A percentile compares a stretch with the other conserved stretches of the same genome.
phyloP scores from a whole-genome alignment of 2,113 vertebrate genomes.

The Protobothrops flavoviridis region DNA sequence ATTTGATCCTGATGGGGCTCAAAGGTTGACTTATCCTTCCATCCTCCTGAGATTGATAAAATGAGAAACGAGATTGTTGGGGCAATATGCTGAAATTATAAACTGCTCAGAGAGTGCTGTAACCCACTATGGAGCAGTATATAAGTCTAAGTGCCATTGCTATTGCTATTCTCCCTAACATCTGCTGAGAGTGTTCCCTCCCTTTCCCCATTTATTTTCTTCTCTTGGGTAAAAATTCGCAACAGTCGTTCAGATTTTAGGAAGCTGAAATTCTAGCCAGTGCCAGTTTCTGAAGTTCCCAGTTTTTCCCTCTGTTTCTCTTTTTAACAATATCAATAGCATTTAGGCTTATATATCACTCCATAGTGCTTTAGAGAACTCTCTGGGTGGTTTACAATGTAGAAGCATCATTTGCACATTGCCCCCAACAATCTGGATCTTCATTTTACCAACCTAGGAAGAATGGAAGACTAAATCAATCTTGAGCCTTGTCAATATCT shows the following conservation, averaged over 20 bases:
- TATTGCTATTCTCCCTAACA: background rate
- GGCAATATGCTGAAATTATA: background rate
- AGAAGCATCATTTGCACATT: background rate
- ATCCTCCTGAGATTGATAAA: background rate
- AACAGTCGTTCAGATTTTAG: background rate
- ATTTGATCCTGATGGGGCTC: background rate
- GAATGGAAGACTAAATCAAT: background rate
- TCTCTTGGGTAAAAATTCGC: background rate
- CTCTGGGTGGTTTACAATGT: too few relatives aligned
- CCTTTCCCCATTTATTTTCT: background rate
- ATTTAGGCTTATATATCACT: background rate
- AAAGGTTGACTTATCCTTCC: background rate
- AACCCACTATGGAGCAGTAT: background rate
- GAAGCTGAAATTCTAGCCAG: background rate
- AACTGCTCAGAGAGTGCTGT: background rate
- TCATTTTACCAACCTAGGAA: background rate
- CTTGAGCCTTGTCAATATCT: background rate
- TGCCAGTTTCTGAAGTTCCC: background rate
- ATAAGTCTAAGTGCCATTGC: background rate
- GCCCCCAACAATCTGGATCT: background rate
- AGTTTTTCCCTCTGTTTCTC: background rate
- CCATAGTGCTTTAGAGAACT: background rate
- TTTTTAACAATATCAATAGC: background rate
- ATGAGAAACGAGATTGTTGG: background rate
- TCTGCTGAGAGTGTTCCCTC: background rate